phyloP scores from a whole-genome alignment of 2,113 vertebrate genomes.

The Salvelinus fontinalis region DNA sequence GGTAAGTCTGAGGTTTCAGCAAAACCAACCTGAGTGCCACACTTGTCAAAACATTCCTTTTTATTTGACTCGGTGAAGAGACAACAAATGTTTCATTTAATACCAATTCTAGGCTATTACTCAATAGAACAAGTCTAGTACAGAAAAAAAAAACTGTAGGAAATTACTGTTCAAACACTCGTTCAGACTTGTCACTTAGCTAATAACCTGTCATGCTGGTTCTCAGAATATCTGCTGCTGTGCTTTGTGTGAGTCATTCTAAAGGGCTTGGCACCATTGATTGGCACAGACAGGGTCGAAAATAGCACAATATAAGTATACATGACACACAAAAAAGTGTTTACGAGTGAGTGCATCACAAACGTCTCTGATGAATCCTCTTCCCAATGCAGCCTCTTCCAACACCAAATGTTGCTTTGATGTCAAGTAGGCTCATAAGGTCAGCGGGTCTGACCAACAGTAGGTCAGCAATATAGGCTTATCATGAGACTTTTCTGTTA shows the following conservation, averaged over 20 bases:
- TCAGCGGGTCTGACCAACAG: no score
- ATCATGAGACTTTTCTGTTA: no score
- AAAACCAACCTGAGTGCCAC: no score
- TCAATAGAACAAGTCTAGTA: no score
- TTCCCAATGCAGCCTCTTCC: no score
- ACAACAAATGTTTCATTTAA: background rate
- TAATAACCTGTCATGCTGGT: slow-evolving; percentile 66
- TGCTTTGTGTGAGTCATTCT: slow-evolving; percentile 18
- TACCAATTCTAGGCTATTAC: background rate
- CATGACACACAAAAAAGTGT: no score
- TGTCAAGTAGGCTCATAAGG: no score
- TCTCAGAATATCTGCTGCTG: slow-evolving; percentile 43
- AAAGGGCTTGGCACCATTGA: slow-evolving; percentile 16
- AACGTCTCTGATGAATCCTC: no score
- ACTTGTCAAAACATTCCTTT: slow-evolving; percentile 3
- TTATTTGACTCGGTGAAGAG: background rate
- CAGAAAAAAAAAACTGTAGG: background rate
- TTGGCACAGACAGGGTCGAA: slow-evolving; percentile 15
- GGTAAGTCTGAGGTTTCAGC: no score
- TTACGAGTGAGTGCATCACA: no score
- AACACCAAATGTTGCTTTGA: no score
- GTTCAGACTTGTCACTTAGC: slow-evolving; percentile 36
- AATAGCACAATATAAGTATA: background rate
- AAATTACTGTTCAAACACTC: background rate
- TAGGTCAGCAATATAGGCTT: no score